Base-by-base conservation (phyloP, 1,140 invertebrate genomes). In the Marisa cornuarietis region DNA sequence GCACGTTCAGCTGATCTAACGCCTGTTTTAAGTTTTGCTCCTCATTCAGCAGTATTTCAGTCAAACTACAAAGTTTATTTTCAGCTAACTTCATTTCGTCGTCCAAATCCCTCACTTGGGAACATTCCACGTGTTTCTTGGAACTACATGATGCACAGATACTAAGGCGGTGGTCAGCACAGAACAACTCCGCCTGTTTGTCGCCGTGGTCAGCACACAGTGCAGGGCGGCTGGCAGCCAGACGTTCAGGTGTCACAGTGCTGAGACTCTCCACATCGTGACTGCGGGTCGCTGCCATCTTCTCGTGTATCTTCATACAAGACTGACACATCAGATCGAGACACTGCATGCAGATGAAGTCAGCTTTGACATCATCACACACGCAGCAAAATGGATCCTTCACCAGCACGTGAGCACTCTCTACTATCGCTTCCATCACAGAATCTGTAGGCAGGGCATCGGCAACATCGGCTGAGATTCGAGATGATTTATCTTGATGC, bases 101-200 rank as follows among this genome's bases (percentile, higher is more conserved):
- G 20, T 74, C 49, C 49, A 74, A 11, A 26, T 74, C 51, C n/a
- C 2, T 54, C 51, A 74, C 22, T 10, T 5, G 18, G 3, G 49
- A n/a, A 24, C 72, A 74, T 20, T 20, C 11, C 20, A 49, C 24
- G 72, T 54, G 49, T n/a, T 58, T 20, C 9, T 51, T n/a, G 72
- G 72, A 58, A 24, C 51, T 54, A 58, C 72, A 74, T 54, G 61
- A 14, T 9, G 26, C 14, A 13, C 72, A 74, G 72, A 74, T 51
- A 26, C 51, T 13, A 10, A 58, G 22, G 9, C 51, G 11, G 49
- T 74, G 72, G 54, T 24, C n/a, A 10, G 51, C 22, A 24, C 72
- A 74, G 72, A 58, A 58, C 4, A 24, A n/a, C 10, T 58, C 51
- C 13, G 72, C 18, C 3, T 26, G 9, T 58, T 74, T 51, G 22